phyloP scores from a whole-genome alignment of 2,888 invertebrate species.

The Patella pellucida region DNA sequence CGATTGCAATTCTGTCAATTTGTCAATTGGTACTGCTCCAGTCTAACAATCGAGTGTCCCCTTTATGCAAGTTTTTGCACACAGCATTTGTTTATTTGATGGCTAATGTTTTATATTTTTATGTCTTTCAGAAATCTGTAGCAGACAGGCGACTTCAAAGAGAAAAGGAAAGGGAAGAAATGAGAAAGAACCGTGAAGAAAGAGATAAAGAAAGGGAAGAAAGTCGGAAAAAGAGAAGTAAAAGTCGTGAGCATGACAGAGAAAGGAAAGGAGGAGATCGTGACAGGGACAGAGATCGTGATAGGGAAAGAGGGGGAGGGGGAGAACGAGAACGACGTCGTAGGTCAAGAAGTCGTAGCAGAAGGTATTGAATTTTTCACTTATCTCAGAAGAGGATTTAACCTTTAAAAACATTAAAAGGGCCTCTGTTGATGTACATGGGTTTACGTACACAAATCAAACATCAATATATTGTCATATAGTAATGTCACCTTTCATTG shows the following conservation, averaged over 20 bases:
- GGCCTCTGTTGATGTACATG: too few species aligned
- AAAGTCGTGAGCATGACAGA: conserved; percentile 45
- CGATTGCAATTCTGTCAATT: too few species aligned
- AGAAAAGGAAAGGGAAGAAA: conserved; percentile 68
- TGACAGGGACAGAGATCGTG: conserved; percentile 20
- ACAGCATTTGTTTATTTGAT: too few species aligned
- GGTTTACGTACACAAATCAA: too few species aligned
- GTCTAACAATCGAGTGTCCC: too few species aligned
- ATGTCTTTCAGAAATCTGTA: conserved; percentile 57
- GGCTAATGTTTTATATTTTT: not conserved
- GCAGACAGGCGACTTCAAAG: conserved; percentile 62
- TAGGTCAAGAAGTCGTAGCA: conserved; percentile 42
- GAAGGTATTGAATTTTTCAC: not conserved
- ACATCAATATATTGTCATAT: too few species aligned
- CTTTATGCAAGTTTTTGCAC: too few species aligned
- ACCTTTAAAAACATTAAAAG: too few species aligned
- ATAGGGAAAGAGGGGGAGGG: conserved; percentile 36
- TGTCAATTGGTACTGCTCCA: too few species aligned
- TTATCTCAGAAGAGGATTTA: not conserved
- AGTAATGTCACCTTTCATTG: too few species aligned
- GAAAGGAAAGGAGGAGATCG: conserved; percentile 35
- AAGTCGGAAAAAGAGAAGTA: conserved; percentile 40
- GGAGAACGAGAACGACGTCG: conserved; percentile 43
- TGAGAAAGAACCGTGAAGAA: conserved; percentile 70
- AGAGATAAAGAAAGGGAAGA: conserved; percentile 48